Base-by-base conservation (phyloP, 2,113 vertebrate genomes). In the Burhinus oedicnemus region DNA sequence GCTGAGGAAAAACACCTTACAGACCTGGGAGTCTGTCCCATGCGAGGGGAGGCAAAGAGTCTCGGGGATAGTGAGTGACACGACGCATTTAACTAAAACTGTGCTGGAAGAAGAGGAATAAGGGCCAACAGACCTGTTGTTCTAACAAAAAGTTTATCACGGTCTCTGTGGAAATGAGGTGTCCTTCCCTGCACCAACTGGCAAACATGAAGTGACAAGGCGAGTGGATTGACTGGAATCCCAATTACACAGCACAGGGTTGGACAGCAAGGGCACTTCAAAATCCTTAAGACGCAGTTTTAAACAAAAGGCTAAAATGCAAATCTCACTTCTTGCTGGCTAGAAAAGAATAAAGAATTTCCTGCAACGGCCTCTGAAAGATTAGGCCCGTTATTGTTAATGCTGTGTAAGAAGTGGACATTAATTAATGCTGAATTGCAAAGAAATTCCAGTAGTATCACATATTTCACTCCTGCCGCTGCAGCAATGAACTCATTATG, bases 341-440 rank as follows among this genome's bases (percentile, higher is more conserved):
- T 88, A 71, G 25, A 87, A 29, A 55, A 92, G 78, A 87, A 95
- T 22, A 49, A 92, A 93, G 54, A 83, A 30, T 64, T 94, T 89
- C 55, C 60, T 74, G 61, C 80, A 92, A 36, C 5, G 5, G 34
- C 51, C 72, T 93, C 78, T 90, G 64, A 70, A 89, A 90, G 40
- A 97, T 88, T 15, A 83, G 60, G 25, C 83, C 64, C 1, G 0
- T 79, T 95, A 83, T 88, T 96, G 91, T 93, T 91, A 93, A 86
- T 4, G 2, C 27, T 70, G 89, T 51, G 68, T 21, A 36, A 94
- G 83, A 54, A 96, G 83, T 89, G 68, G 95, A 94, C 92, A 87
- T 87, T 98, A 97, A 97, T 97, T 96, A 96, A 94, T 23, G 76
- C 68, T 77, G 85, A 95, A 89, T 70, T 89, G 64, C 93, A 97